phyloP scores from a whole-genome alignment of 1,140 invertebrate genomes.

The Spodoptera frugiperda region DNA sequence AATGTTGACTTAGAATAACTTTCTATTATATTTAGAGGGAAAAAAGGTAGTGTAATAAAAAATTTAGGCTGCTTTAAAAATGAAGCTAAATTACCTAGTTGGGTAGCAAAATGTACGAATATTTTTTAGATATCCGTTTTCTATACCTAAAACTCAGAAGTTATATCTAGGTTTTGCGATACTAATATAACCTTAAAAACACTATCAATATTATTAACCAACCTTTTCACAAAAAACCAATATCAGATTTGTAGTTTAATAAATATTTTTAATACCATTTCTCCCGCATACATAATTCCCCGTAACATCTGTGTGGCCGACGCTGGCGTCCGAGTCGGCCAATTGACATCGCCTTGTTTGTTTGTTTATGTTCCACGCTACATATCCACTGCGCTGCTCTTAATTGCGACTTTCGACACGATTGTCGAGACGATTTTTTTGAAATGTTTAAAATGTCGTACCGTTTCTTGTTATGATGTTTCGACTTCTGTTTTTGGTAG shows the following conservation, averaged over 20 bases:
- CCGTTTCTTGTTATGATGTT: constrained; percentile 10
- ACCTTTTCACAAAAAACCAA: constrained; percentile 7
- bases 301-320: constrained; percentile 51
- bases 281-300: constrained; percentile 51
- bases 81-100: too few species aligned
- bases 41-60: too few species aligned
- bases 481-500: not conserved
- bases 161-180: too few species aligned
- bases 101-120: too few species aligned
- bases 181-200: too few species aligned
- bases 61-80: too few species aligned
- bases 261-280: constrained; percentile 5
- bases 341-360: constrained; percentile 67
- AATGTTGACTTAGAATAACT: too few species aligned
- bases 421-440: constrained; percentile 35
- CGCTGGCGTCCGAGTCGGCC: constrained; percentile 59
- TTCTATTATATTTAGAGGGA: too few species aligned
- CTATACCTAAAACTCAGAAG: too few species aligned
- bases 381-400: constrained; percentile 67
- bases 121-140: too few species aligned
- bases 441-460: too few species aligned
- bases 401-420: constrained; percentile 72
- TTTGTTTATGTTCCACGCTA: constrained; percentile 64
- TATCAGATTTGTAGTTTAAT: not conserved
- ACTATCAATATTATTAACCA: too few species aligned